Conservation (phyloP, 64 coral and sea anemone genomes). For the Pachyseris speciosa region DNA sequence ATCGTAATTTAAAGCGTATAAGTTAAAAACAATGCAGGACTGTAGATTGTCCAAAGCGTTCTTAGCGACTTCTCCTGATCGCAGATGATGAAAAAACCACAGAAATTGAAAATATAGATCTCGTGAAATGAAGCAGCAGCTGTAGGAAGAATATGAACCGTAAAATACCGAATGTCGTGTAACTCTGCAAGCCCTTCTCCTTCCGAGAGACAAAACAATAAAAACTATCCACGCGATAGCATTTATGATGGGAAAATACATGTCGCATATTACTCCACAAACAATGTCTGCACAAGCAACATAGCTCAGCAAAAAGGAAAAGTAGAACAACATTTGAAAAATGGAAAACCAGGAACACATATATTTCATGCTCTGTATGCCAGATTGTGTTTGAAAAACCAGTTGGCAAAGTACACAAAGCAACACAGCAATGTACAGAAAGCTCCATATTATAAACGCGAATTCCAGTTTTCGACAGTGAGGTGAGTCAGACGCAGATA, state of each 20-base stretch:
- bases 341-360: conserved; percentile 11
- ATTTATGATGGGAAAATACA: neutral
- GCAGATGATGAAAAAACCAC: neutral
- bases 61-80: neutral
- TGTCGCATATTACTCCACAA: neutral
- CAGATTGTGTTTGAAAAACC: neutral
- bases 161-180: neutral
- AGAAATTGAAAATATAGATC: neutral
- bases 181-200: conserved; percentile 15
- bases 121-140: conserved; percentile 15
- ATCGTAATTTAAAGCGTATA: conserved; percentile 1
- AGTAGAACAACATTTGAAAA: neutral
- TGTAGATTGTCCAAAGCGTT: conserved; percentile 16
- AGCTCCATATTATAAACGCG: neutral
- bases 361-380: neutral
- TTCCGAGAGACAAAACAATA: neutral
- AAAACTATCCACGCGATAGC: neutral
- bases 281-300: neutral
- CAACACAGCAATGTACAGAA: conserved; percentile 1
- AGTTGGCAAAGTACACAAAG: conserved; percentile 26
- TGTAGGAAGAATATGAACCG: conserved; percentile 9
- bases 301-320: conserved; percentile 1
- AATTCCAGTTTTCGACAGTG: neutral
- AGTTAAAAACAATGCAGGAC: conserved; percentile 1
- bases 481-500: neutral